Evolutionary conservation across 1,140 invertebrate genomes (phyloP).

Genomic region (Temnothorax curvispinosus): DNA sequence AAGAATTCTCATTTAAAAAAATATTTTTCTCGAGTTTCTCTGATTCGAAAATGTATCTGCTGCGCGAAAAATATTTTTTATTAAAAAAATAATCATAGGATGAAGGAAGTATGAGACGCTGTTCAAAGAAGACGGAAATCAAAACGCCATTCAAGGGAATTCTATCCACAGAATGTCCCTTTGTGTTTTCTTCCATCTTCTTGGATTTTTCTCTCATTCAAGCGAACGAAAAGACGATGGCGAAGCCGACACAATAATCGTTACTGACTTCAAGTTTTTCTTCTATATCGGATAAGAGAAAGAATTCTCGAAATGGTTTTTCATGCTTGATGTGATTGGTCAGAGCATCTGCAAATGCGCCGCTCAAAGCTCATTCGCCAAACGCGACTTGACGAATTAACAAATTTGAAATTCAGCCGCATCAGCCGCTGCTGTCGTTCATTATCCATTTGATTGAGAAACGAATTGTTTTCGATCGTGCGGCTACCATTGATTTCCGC

Average conservation of each 20-base stretch:
- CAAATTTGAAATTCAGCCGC: background rate
- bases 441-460: conserved; percentile 8
- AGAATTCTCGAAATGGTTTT: conserved; percentile 2
- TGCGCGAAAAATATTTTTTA: background rate
- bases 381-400: background rate
- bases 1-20: background rate
- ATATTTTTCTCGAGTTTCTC: background rate
- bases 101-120: background rate
- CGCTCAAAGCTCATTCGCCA: background rate
- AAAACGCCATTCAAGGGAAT: conserved; percentile 51
- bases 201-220: conserved; percentile 61
- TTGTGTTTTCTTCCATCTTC: conserved; percentile 35
- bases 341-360: background rate
- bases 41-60: background rate
- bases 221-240: conserved; percentile 62
- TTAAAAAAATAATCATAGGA: conserved; percentile 15
- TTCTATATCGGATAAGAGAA: conserved; percentile 66
- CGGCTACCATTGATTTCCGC: conserved; percentile 5
- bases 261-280: conserved; percentile 59
- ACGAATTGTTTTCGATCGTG: conserved; percentile 24
- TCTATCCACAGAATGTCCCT: conserved; percentile 33
- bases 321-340: background rate
- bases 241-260: conserved; percentile 35
- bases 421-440: too few species aligned
- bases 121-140: conserved; percentile 53